These are phyloP conservation scores for Solen grandis DNA, from an alignment of 1,140 invertebrate species.

Conservation along the genomic window DNA sequence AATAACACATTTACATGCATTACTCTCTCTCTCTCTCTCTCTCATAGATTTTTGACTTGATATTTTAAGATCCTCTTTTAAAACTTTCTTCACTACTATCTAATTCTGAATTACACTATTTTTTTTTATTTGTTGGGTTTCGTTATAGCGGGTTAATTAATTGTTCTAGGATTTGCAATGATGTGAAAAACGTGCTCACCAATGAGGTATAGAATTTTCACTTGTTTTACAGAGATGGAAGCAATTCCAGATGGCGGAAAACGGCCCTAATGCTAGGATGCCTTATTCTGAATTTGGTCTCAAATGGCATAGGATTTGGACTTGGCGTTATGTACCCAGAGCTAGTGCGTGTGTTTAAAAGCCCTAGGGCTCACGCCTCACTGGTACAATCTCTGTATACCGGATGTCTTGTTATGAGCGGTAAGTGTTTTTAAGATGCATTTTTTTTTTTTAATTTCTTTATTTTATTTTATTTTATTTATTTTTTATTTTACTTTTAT, in stretches of 20 bases:
- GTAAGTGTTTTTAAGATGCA: not conserved
- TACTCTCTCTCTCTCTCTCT: no score
- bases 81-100: no score
- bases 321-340: constrained; percentile 27
- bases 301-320: constrained; percentile 14
- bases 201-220: no score
- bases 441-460: not conserved
- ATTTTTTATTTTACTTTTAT: not conserved
- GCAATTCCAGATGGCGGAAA: not conserved
- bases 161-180: no score
- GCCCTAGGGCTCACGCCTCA: not conserved
- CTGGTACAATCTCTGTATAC: constrained; percentile 9
- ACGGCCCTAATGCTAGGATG: not conserved
- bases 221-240: no score
- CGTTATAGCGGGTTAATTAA: no score
- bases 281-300: not conserved
- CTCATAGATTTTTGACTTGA: no score
- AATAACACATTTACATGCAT: no score
- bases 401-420: not conserved
- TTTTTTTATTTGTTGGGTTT: no score
- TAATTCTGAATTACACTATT: no score
- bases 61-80: no score
- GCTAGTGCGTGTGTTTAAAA: constrained; percentile 17
- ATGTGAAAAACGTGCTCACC: no score
- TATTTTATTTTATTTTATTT: not conserved